These are phyloP conservation scores for Babyrousa celebensis DNA, from an alignment of 2,797 vertebrate genomes.

Conservation along the genomic window DNA sequence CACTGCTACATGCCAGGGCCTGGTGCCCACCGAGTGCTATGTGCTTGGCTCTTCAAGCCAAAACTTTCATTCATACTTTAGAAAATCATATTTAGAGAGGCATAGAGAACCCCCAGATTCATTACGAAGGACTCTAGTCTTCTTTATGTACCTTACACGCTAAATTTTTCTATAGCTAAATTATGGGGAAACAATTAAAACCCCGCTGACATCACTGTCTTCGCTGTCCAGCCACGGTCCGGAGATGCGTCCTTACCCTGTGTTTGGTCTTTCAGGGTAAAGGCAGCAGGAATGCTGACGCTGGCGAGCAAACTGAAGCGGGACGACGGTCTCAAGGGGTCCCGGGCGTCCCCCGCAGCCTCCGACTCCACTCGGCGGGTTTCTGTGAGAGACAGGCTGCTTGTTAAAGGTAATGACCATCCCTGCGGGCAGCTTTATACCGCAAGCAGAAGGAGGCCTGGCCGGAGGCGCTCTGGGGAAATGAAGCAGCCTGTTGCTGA, in stretches of 20 bases:
- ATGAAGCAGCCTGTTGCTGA: background rate
- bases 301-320: constrained; percentile 98
- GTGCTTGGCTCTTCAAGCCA: background rate
- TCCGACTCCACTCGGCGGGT: constrained; percentile 96
- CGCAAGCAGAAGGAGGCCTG: background rate
- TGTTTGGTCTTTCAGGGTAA: constrained; percentile 84
- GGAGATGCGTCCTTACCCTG: background rate
- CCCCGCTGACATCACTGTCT: accelerated
- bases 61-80: background rate
- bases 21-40: background rate
- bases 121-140: constrained; percentile 14
- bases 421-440: background rate
- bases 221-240: accelerated
- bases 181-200: accelerated
- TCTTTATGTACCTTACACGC: background rate
- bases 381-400: constrained; percentile 97
- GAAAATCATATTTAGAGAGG: background rate
- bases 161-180: background rate
- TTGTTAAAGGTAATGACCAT: constrained; percentile 96
- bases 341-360: constrained; percentile 92
- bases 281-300: constrained; percentile 95
- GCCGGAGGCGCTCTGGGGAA: background rate
- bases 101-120: background rate
- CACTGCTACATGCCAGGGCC: background rate
- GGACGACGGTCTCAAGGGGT: constrained; percentile 95